Conservation (phyloP, 2,888 invertebrate genomes). For the Scelioninae gen. 2 region DNA sequence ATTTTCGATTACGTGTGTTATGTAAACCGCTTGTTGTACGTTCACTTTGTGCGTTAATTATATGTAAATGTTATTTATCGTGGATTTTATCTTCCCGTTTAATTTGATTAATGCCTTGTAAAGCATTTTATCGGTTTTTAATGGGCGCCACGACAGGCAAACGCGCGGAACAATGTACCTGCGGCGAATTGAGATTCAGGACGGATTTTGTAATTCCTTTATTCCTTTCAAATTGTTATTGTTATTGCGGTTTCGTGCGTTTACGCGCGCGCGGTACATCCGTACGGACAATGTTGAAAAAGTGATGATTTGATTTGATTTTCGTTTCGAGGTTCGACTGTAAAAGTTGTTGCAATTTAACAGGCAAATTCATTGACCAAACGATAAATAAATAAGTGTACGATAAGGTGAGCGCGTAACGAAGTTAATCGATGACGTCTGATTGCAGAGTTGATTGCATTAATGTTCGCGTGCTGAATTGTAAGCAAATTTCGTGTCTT, state of each 20-base stretch:
- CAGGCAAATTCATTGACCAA: too few relatives aligned
- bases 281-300: too few relatives aligned
- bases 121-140: constrained; percentile 33
- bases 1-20: constrained; percentile 15
- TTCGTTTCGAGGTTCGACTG: too few relatives aligned
- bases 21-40: constrained; percentile 18
- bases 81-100: constrained; percentile 31
- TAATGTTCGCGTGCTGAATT: neutral
- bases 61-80: constrained; percentile 30
- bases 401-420: too few relatives aligned
- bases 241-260: neutral
- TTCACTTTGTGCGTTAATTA: constrained; percentile 34
- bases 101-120: constrained; percentile 48
- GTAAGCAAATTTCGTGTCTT: constrained; percentile 1
- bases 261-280: neutral
- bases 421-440: too few relatives aligned
- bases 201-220: neutral
- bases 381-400: too few relatives aligned
- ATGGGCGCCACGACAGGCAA: constrained; percentile 10
- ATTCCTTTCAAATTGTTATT: neutral
- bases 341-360: too few relatives aligned
- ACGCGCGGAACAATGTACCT: neutral
- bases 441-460: too few relatives aligned
- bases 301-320: too few relatives aligned
- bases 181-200: constrained; percentile 1